A percentile compares a stretch with the other conserved stretches of the same genome.
Conservation (phyloP, 1,140 invertebrate species). For the Fopius arisanus region DNA sequence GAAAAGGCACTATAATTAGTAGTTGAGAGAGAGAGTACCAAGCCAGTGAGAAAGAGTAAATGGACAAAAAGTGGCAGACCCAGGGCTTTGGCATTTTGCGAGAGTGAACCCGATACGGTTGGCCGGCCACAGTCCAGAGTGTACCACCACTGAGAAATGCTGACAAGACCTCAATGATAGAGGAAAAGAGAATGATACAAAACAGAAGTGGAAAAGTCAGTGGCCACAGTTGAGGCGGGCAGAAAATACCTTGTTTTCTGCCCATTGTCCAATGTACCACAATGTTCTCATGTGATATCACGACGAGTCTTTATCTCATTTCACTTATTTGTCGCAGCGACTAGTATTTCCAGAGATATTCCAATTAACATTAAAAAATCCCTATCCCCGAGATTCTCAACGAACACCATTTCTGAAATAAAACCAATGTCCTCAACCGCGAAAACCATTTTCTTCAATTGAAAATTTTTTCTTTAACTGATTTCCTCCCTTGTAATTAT, state of each 20-base stretch:
- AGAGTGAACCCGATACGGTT: neutral
- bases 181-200: conserved; percentile 16
- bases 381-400: too few relatives aligned
- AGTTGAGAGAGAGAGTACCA: neutral
- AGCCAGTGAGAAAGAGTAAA: neutral
- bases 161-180: conserved; percentile 22
- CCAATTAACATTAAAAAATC: too few relatives aligned
- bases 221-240: neutral
- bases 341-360: too few relatives aligned
- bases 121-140: neutral
- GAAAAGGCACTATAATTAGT: neutral
- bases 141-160: neutral
- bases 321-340: too few relatives aligned
- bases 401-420: too few relatives aligned
- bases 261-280: neutral
- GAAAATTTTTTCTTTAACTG: too few relatives aligned
- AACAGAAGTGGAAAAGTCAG: neutral
- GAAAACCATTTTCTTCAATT: too few relatives aligned
- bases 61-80: neutral
- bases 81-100: neutral
- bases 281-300: neutral
- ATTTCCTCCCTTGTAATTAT: too few relatives aligned
- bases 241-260: neutral
- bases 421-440: too few relatives aligned
- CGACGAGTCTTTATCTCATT: neutral